Evolutionary conservation across 2,888 invertebrate genomes (phyloP).

Genomic region (Ectemnius cavifrons): DNA sequence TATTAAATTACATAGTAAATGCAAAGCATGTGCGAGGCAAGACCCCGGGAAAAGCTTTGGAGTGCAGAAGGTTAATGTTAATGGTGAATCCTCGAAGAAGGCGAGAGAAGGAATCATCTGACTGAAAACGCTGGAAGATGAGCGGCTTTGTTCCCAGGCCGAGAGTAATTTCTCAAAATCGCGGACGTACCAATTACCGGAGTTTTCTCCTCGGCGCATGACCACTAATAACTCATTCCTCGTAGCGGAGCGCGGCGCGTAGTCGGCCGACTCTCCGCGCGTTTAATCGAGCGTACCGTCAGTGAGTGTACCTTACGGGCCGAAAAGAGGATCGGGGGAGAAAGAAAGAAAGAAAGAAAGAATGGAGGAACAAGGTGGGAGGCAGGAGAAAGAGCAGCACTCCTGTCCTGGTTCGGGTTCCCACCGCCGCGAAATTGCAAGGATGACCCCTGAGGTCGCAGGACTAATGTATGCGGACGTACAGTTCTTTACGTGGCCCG

Average conservation of each 20-base stretch:
- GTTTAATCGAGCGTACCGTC: slow-evolving; percentile 21
- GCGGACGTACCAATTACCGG: slow-evolving; percentile 50
- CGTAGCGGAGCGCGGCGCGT: slow-evolving; percentile 38
- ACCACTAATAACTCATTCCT: slow-evolving; percentile 56
- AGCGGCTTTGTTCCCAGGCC: slow-evolving; percentile 11
- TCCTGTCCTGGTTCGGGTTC: slow-evolving; percentile 61
- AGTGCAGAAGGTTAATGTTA: no score
- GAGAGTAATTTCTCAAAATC: slow-evolving; percentile 50
- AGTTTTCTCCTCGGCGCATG: slow-evolving; percentile 44
- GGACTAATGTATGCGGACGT: slow-evolving; percentile 70
- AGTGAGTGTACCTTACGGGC: slow-evolving; percentile 16
- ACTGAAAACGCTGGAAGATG: no score
- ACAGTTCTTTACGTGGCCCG: slow-evolving; percentile 62
- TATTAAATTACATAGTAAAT: neutral
- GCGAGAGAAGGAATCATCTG: no score
- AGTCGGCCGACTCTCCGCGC: slow-evolving; percentile 21
- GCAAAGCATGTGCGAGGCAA: neutral
- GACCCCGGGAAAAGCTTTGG: slow-evolving; percentile 20
- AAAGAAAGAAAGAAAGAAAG: slow-evolving; percentile 1
- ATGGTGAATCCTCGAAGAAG: no score
- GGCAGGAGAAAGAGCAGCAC: slow-evolving; percentile 17
- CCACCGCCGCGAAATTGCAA: slow-evolving; percentile 68
- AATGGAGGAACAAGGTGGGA: slow-evolving; percentile 3
- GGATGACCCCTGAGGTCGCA: slow-evolving; percentile 67
- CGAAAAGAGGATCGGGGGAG: slow-evolving; percentile 34